A percentile compares a stretch with the other conserved stretches of the same genome.
Evolutionary conservation across 2,888 invertebrate genomes (phyloP).

Genomic region (Drosophila cognata): DNA sequence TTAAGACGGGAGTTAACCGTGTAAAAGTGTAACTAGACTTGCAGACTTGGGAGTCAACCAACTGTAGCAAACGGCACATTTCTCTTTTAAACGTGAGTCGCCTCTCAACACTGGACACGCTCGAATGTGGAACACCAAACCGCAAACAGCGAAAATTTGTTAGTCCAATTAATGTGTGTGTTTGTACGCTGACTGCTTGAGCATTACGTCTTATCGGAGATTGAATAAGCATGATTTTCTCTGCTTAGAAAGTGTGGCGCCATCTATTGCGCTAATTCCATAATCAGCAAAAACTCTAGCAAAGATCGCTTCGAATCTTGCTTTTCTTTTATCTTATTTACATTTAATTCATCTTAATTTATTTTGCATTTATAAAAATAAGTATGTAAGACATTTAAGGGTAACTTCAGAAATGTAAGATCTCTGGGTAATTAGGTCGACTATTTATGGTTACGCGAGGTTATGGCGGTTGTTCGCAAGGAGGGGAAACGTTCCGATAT

Average conservation of each 20-base stretch:
- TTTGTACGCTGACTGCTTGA: conserved; percentile 49
- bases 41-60: conserved; percentile 59
- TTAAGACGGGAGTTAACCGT: conserved; percentile 64
- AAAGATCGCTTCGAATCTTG: conserved; percentile 1
- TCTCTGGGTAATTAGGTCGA: neutral
- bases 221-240: conserved; percentile 63
- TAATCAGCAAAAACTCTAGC: conserved; percentile 21
- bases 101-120: conserved; percentile 72
- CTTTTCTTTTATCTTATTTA: neutral
- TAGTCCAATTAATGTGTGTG: conserved; percentile 53
- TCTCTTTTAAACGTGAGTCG: conserved; percentile 74
- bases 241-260: conserved; percentile 70
- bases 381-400: neutral
- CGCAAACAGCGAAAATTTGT: conserved; percentile 50
- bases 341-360: neutral
- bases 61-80: conserved; percentile 70
- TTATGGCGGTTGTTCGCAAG: neutral
- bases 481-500: neutral
- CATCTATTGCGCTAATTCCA: conserved; percentile 43
- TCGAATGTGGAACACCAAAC: conserved; percentile 67
- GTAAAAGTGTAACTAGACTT: conserved; percentile 30
- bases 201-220: conserved; percentile 76
- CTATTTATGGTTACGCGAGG: neutral
- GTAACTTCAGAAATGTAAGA: neutral
- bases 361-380: neutral